Conservation (phyloP, 2,797 vertebrate species). For the Phyllotis vaccarum region DNA sequence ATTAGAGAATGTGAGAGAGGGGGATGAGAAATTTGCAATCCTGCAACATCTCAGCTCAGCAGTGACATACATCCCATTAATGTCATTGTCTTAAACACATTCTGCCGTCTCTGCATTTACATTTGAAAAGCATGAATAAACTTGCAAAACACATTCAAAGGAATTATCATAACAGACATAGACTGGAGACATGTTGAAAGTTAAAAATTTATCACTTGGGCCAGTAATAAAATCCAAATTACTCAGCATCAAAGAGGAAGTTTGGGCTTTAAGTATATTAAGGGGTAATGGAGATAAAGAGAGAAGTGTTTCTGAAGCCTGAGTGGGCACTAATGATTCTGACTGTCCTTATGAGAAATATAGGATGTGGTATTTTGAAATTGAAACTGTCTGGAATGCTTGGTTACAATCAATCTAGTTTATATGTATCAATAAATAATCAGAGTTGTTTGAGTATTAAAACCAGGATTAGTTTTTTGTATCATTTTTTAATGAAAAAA, state of each 20-base stretch:
- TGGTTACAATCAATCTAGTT: constrained; percentile 31
- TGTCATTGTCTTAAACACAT: constrained; percentile 63
- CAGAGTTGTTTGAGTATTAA: neutral
- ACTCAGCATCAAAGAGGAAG: constrained; percentile 57
- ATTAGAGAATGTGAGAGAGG: constrained; percentile 34
- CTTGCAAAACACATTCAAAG: constrained; percentile 61
- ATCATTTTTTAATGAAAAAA: neutral
- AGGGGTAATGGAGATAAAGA: constrained; percentile 41
- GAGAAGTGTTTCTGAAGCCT: constrained; percentile 30
- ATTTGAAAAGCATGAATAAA: constrained; percentile 75
- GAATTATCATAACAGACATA: constrained; percentile 68
- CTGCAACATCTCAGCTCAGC: constrained; percentile 49
- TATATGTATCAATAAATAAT: neutral
- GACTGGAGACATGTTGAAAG: constrained; percentile 63
- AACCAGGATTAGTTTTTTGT: neutral
- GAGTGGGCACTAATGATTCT: constrained; percentile 39
- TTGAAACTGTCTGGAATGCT: neutral
- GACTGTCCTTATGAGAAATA: constrained; percentile 19
- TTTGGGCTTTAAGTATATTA: constrained; percentile 55
- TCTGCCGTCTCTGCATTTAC: constrained; percentile 60
- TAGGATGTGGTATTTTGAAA: constrained; percentile 28
- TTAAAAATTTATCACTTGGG: constrained; percentile 56
- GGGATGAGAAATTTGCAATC: neutral
- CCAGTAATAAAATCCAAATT: constrained; percentile 57
- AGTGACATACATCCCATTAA: constrained; percentile 56